Base-by-base conservation (phyloP, 2,797 vertebrate species). In the Scolopax bukidnonensis region DNA sequence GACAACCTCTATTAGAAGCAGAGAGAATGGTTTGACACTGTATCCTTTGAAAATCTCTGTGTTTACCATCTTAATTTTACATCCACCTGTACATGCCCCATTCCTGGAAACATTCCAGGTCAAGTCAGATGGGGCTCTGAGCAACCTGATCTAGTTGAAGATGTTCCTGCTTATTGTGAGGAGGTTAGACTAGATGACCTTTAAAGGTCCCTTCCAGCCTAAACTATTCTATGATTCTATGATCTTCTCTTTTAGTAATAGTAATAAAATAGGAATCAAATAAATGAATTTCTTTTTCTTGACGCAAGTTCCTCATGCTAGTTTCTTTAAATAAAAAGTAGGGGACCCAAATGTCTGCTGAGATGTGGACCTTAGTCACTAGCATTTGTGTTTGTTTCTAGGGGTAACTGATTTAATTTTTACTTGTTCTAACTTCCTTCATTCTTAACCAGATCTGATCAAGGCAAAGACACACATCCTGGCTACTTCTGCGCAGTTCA, bases 391-490 rank as follows among this genome's bases (percentile, higher is more conserved):
- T 73, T 76, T 82, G 64, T 93, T 86, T 95, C 79, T 79, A 81
- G 47, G 70, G 80, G 50, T 61, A 88, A 81, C 63, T 63, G 70
- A 91, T 93, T 93, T 73, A 86, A 94, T 92, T 94, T 95, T 91
- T 10, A 51, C 27, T 86, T 73, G 6, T 86, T 92, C 53, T 56
- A 84, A 59, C 36, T 78, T 85, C 67, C 25, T 87, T 92, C 59
- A 48, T 88, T 93, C 56, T 94, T 93, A 93, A 86, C 51, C 8
- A 78, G 25, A 50, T 76, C 51, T 82, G 79, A 84, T 78, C 57
- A 88, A 88, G 77, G 47, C 40, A 71, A 84, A 88, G 69, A 50
- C 61, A 82, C 25, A 61, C 20, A 67, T 91, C 77, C 82, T 78
- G 48, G 33, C 16, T 91, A 53, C 63, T 88, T 89, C 79, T 84